A percentile compares a stretch with the other conserved stretches of the same genome.
Evolutionary conservation across 1,140 invertebrate genomes (phyloP).

Genomic region (Ectropis grisescens): DNA sequence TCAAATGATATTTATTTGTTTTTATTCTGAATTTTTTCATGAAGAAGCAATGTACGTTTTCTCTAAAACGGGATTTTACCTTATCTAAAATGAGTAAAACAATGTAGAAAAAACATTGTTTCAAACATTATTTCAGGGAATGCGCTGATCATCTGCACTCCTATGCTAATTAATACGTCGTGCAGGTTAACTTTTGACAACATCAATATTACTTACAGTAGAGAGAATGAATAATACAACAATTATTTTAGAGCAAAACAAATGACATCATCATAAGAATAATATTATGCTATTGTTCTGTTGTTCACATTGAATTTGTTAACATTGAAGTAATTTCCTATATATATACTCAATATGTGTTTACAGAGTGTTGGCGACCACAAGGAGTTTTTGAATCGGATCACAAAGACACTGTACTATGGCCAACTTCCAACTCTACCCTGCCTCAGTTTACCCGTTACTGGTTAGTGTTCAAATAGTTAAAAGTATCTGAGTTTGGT

Average conservation of each 20-base stretch:
- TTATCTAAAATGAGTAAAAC: background rate
- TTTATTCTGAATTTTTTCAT: background rate
- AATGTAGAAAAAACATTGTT: background rate
- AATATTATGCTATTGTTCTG: too few relatives aligned
- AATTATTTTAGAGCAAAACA: background rate
- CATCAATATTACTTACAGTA: background rate
- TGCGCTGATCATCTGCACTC: too few relatives aligned
- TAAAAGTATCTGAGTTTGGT: too few relatives aligned
- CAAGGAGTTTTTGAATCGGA: slow-evolving; percentile 80
- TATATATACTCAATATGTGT: slow-evolving; percentile 13
- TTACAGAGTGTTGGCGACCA: slow-evolving; percentile 78
- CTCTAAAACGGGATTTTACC: background rate
- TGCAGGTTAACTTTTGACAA: background rate
- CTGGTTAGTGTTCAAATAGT: slow-evolving; percentile 72
- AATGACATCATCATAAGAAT: too few relatives aligned
- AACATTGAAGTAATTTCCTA: too few relatives aligned
- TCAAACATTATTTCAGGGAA: too few relatives aligned
- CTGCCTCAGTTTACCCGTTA: slow-evolving; percentile 82
- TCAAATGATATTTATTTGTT: background rate
- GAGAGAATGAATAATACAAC: background rate
- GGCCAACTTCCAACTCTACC: slow-evolving; percentile 79
- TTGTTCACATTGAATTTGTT: background rate
- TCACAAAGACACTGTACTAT: slow-evolving; percentile 90
- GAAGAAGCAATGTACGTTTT: background rate
- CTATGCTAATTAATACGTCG: too few relatives aligned